Percentiles rank a stretch among this genome's conserved stretches.
These are phyloP conservation scores for Garra rufa DNA, from an alignment of 2,113 vertebrate species.

Conservation along the genomic window DNA sequence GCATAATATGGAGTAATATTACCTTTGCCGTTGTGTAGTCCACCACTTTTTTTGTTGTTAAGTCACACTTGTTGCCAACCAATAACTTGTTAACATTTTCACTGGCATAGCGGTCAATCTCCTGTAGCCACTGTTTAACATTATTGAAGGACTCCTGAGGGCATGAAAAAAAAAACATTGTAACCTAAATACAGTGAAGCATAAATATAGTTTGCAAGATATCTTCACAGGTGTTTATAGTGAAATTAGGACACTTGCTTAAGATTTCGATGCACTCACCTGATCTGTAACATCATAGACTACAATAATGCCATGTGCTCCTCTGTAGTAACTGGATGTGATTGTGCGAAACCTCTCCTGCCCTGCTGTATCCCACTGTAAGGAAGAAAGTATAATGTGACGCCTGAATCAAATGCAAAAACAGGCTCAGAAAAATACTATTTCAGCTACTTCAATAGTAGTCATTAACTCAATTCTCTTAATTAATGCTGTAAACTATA, in stretches of 20 bases:
- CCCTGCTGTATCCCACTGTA: slow-evolving; percentile 97
- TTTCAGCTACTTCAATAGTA: not conserved
- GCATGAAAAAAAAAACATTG: not conserved
- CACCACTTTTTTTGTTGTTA: slow-evolving; percentile 99
- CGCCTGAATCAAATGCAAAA: not conserved
- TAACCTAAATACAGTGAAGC: not conserved
- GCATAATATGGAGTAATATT: slow-evolving; percentile 22
- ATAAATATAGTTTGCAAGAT: too few relatives aligned
- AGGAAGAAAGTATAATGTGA: not conserved
- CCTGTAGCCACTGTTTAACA: slow-evolving; percentile 99
- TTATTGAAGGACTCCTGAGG: slow-evolving; percentile 97
- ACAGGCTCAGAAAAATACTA: not conserved
- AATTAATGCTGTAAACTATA: not conserved
- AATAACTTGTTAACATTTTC: slow-evolving; percentile 99
- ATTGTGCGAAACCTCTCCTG: slow-evolving; percentile 99
- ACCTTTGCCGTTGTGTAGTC: slow-evolving; percentile 99
- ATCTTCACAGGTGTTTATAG: not conserved
- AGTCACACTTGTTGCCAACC: slow-evolving; percentile 98
- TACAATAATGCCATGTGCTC: slow-evolving; percentile 98
- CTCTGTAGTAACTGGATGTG: slow-evolving; percentile 99
- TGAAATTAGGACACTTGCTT: not conserved
- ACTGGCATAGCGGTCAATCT: slow-evolving; percentile 98
- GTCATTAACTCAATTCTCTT: too few relatives aligned
- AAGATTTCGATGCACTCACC: slow-evolving; percentile 71
- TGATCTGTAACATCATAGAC: slow-evolving; percentile 99